These are phyloP conservation scores for Apotomis capreana DNA, from an alignment of 2,888 invertebrate species.

Conservation along the genomic window DNA sequence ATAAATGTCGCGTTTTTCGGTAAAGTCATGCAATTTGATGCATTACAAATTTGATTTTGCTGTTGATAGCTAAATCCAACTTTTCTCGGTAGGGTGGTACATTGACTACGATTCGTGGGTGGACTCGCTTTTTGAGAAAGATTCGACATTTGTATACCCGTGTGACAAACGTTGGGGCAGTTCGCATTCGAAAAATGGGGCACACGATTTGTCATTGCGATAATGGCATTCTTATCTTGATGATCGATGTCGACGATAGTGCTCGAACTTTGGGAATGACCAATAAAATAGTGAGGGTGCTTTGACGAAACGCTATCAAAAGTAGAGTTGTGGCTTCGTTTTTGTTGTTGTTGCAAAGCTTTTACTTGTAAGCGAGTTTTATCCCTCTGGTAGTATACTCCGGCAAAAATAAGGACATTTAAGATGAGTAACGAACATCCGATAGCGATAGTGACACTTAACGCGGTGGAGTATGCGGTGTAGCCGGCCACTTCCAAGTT, in stretches of 20 bases:
- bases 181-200: conserved; percentile 78
- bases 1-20: conserved; percentile 84
- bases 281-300: conserved; percentile 91
- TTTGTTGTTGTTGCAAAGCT: conserved; percentile 87
- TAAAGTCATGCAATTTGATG: conserved; percentile 83
- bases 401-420: conserved; percentile 92
- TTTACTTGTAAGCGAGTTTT: conserved; percentile 92
- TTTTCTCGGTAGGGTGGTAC: conserved; percentile 78
- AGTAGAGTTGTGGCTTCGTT: conserved; percentile 83
- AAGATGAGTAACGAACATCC: conserved; percentile 91
- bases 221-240: conserved; percentile 85
- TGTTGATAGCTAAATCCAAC: conserved; percentile 77
- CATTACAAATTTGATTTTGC: conserved; percentile 75
- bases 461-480: conserved; percentile 89
- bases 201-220: conserved; percentile 78
- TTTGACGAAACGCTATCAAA: conserved; percentile 85
- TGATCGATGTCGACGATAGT: conserved; percentile 93
- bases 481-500: conserved; percentile 91
- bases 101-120: conserved; percentile 73
- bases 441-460: conserved; percentile 91
- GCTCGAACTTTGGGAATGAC: conserved; percentile 90
- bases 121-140: conserved; percentile 75
- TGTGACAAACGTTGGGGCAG: conserved; percentile 84
- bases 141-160: conserved; percentile 83
- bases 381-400: conserved; percentile 91